phyloP scores from a whole-genome alignment of 2,113 vertebrate species.

The Cyphomyrus plagiostoma region DNA sequence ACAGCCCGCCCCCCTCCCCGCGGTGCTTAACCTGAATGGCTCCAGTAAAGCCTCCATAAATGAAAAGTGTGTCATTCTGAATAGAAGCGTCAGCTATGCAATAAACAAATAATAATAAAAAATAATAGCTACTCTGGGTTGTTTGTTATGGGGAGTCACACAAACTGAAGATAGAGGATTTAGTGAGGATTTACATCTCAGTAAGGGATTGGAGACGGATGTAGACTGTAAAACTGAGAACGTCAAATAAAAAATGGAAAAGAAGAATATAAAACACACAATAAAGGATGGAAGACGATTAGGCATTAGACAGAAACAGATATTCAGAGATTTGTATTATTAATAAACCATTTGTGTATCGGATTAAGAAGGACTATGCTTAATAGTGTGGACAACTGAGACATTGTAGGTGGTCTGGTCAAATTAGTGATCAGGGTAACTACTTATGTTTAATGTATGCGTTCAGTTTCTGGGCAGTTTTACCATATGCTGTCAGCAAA shows the following conservation, averaged over 20 bases:
- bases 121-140: background rate
- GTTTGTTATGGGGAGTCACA: background rate
- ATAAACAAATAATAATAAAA: constrained; percentile 3
- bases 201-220: background rate
- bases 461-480: background rate
- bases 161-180: background rate
- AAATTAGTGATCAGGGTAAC: background rate
- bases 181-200: background rate
- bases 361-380: background rate
- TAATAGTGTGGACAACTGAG: background rate
- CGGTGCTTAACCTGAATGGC: background rate
- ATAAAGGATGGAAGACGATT: background rate
- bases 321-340: background rate
- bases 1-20: background rate
- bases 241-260: background rate
- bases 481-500: background rate
- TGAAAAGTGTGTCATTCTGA: background rate
- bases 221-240: background rate
- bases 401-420: background rate
- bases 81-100: background rate
- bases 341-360: background rate
- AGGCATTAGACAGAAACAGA: background rate
- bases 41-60: background rate
- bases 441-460: background rate
- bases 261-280: background rate